phyloP scores from a whole-genome alignment of 2,113 vertebrate species.

The Nematolebias whitei region DNA sequence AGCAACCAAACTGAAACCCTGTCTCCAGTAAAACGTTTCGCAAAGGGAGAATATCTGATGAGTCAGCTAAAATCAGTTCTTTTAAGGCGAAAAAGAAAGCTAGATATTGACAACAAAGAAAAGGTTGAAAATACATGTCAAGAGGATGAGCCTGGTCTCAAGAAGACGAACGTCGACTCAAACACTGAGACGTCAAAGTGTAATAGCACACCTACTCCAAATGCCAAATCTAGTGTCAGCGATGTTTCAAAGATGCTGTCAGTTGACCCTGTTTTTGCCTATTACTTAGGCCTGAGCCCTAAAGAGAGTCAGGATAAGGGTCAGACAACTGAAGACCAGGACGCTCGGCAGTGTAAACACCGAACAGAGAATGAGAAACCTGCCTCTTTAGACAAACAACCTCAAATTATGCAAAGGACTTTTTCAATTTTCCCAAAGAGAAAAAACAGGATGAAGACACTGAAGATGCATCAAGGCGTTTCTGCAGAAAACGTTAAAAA shows the following conservation, averaged over 20 bases:
- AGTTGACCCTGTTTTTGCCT: slow-evolving; percentile 60
- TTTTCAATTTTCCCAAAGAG: slow-evolving; percentile 35
- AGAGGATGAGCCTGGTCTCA: slow-evolving; percentile 33
- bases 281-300: slow-evolving; percentile 61
- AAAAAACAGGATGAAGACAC: slow-evolving; percentile 58
- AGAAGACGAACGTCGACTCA: slow-evolving; percentile 46
- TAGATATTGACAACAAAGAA: slow-evolving; percentile 9
- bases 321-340: slow-evolving; percentile 9
- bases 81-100: slow-evolving; percentile 59
- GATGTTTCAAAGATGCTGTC: slow-evolving; percentile 31
- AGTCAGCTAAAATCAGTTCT: slow-evolving; percentile 71
- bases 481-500: slow-evolving; percentile 62
- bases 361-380: slow-evolving; percentile 21
- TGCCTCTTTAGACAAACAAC: slow-evolving; percentile 13
- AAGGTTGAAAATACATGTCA: background rate
- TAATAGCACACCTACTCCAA: background rate
- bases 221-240: background rate
- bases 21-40: slow-evolving; percentile 16
- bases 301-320: slow-evolving; percentile 30
- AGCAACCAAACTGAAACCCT: slow-evolving; percentile 6
- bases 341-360: slow-evolving; percentile 13
- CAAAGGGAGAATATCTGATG: slow-evolving; percentile 47
- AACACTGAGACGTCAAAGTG: slow-evolving; percentile 1
- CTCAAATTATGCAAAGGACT: slow-evolving; percentile 31
- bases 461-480: slow-evolving; percentile 63